Conservation (phyloP, 2,888 invertebrate genomes). For the Syritta pipiens region DNA sequence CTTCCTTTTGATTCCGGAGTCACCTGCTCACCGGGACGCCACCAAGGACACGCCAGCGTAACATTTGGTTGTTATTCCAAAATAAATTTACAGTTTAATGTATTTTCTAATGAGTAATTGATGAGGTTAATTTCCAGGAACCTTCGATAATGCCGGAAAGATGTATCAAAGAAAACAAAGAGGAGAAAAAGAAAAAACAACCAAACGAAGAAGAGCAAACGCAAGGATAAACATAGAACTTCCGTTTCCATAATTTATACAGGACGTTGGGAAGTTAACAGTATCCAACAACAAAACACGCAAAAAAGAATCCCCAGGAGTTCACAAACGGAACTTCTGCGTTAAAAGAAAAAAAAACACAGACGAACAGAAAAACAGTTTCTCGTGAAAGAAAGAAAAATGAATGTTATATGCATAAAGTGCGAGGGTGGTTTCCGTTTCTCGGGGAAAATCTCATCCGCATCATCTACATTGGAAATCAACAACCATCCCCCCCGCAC, state of each 20-base stretch:
- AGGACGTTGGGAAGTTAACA: slow-evolving; percentile 61
- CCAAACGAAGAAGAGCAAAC: not conserved
- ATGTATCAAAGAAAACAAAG: slow-evolving; percentile 50
- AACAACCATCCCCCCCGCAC: not conserved
- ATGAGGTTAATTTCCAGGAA: slow-evolving; percentile 66
- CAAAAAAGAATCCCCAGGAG: slow-evolving; percentile 36
- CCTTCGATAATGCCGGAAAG: slow-evolving; percentile 58
- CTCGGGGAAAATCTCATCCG: slow-evolving; percentile 14
- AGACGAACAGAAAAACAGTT: slow-evolving; percentile 20
- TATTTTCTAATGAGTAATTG: slow-evolving; percentile 69
- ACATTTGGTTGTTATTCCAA: slow-evolving; percentile 43
- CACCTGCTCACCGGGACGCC: too few species aligned
- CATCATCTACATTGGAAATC: slow-evolving; percentile 61
- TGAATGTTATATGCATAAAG: slow-evolving; percentile 65
- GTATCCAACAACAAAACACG: not conserved
- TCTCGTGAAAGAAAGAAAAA: slow-evolving; percentile 8
- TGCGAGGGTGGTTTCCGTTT: slow-evolving; percentile 60
- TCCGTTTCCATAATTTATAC: slow-evolving; percentile 69
- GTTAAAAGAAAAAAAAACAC: slow-evolving; percentile 28
- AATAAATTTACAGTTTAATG: slow-evolving; percentile 61
- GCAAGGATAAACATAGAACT: slow-evolving; percentile 60
- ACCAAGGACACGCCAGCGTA: slow-evolving; percentile 2
- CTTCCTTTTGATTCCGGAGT: too few species aligned
- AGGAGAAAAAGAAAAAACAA: slow-evolving; percentile 30
- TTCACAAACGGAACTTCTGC: slow-evolving; percentile 38